Base-by-base conservation (phyloP, 2,888 invertebrate genomes). In the Eilema griseolum region DNA sequence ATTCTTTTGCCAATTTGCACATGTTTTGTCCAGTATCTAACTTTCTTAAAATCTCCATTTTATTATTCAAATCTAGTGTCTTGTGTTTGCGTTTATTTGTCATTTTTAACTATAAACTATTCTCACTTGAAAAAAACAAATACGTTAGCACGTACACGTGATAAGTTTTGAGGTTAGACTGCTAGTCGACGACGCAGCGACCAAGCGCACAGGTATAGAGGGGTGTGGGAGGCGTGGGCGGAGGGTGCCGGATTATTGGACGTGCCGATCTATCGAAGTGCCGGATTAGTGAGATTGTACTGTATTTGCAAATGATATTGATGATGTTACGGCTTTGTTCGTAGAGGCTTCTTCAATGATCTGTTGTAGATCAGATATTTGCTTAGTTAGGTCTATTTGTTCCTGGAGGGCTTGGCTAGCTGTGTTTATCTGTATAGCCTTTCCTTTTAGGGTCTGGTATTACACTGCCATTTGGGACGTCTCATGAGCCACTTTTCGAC, bases 21-120 rank as follows among this genome's bases (percentile, higher is more conserved):
- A 77, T 80, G 74, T 78, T 83, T 78, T 80, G 74, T 74, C 79
- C 82, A 68, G 67, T 78, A 72, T 83, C 79, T 81, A 83, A 80
- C 76, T 75, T 81, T 67, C 71, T 74, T 75, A 81, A 78, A 83
- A 85, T 83, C 14, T 79, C 79, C 76, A 79, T 74, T 74, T 77
- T 79, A 67, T 76, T 52, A n/a, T 72, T 73, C 63, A 72, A 64
- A 59, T 16, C 28, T 72, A 76, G 61, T 31, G 69, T 74, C 23
- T 66, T 68, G 61, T 61, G 69, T 65, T 70, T 52, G 28, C 67
- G 67, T 67, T 67, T 66, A 63, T 56, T 66, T 67, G 60, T 52
- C 64, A 69, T 63, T 70, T n/a, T n/a, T n/a, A n/a, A n/a, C n/a
- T n/a, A 64, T 69, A 70, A 59, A 60, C 67, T 71, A 71, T 70